Evolutionary conservation across 1,140 invertebrate species (phyloP).

Genomic region (Piezodorus guildinii): DNA sequence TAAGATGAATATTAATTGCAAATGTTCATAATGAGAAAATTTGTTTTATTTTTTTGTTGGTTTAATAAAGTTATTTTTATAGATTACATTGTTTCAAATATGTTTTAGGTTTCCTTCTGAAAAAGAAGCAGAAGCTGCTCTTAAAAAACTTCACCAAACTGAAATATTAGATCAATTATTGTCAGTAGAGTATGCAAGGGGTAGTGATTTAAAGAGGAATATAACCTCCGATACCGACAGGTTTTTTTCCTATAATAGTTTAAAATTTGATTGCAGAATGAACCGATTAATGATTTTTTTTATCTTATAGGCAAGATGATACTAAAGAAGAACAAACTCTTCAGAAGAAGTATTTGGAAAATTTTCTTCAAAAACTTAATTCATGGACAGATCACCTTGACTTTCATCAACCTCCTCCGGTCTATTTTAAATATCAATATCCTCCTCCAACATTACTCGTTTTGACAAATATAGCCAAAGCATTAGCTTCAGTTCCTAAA

Average conservation of each 20-base stretch:
- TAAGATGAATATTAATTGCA: too few relatives aligned
- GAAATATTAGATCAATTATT: conserved; percentile 44
- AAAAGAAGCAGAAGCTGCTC: conserved; percentile 41
- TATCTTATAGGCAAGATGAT: conserved; percentile 14
- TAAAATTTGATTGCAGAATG: not conserved
- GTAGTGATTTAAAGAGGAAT: conserved; percentile 26
- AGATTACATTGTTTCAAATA: conserved; percentile 13
- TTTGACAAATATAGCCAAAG: conserved; percentile 64
- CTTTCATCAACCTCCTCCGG: conserved; percentile 58
- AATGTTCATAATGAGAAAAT: too few relatives aligned
- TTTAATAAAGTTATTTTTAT: too few relatives aligned
- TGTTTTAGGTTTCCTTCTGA: conserved; percentile 45
- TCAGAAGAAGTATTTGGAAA: conserved; percentile 40
- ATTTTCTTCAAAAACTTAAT: conserved; percentile 55
- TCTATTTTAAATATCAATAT: conserved; percentile 61
- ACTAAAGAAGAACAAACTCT: conserved; percentile 24
- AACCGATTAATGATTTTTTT: conserved; percentile 3
- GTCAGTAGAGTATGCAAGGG: conserved; percentile 48
- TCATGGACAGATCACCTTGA: conserved; percentile 50
- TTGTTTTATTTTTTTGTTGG: too few relatives aligned
- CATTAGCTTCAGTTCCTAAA: conserved; percentile 56
- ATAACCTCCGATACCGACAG: conserved; percentile 13
- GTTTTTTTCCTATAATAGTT: not conserved
- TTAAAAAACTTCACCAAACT: conserved; percentile 51
- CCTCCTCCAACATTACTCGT: conserved; percentile 59